Base-by-base conservation (phyloP, 2,113 vertebrate genomes). In the Pygoscelis antarcticus region DNA sequence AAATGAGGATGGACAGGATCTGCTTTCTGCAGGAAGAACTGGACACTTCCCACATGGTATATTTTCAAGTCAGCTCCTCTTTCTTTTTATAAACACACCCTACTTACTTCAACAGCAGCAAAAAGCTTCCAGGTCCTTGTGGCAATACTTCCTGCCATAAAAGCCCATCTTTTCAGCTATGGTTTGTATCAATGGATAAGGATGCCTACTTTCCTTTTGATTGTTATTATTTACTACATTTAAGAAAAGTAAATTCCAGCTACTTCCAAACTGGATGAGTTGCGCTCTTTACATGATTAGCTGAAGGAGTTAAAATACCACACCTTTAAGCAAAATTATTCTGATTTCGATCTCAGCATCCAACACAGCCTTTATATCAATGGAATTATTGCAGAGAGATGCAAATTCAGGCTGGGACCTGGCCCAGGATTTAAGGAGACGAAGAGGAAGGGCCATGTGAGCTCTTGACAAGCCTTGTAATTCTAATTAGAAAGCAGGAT, bases 401-500 rank as follows among this genome's bases (percentile, higher is more conserved):
- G 83, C 64, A 94, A 85, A 94, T 83, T 82, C 40, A 87, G 60
- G 57, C 81, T 92, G 76, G 79, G 89, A 93, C 25, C 64, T 54
- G n/a, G 40, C 83, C 77, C 83, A 70, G 74, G 55, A 77, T 87
- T 84, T 90, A 89, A 84, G 30, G 46, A 60, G 60, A 58, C 7
- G 19, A 87, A 71, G 85, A 97, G 32, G 42, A 90, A 92, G 44
- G 76, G 72, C 93, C 89, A 62, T 19, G 47, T 69, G 61, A 93
- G 87, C 61, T 88, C 91, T 84, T 58, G 52, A 93, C 68, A 85
- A 97, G 69, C 64, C 52, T 54, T 74, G 79, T 78, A 86, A 90
- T 85, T 96, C 91, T 94, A 90, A 96, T 83, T 90, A 93, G 91
- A 89, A 34, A 72, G 68, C 47, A 83, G 86, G 64, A 95, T 72